A percentile compares a stretch with the other conserved stretches of the same genome.
Conservation (phyloP, 2,888 invertebrate genomes). For the Liodrosophila aerea region DNA sequence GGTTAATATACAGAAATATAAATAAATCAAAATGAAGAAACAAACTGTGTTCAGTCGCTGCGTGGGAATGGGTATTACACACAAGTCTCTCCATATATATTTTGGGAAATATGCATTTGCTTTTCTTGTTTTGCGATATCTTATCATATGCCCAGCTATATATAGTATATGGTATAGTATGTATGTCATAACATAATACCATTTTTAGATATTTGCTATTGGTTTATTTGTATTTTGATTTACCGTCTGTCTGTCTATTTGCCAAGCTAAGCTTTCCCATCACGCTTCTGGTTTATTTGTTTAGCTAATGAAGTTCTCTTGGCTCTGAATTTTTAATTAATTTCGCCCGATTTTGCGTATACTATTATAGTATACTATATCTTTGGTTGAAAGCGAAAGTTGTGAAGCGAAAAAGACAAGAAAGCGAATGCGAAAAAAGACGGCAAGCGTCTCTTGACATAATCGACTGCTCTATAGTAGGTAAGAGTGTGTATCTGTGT, state of each 20-base stretch:
- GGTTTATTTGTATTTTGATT: neutral
- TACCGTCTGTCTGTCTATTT: too few relatives aligned
- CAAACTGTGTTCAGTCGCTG: too few relatives aligned
- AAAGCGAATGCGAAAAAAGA: neutral
- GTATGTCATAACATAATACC: too few relatives aligned
- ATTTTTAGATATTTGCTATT: constrained; percentile 4
- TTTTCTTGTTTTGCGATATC: too few relatives aligned
- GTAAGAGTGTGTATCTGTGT: neutral
- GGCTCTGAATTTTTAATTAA: constrained; percentile 43
- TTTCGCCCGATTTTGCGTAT: neutral
- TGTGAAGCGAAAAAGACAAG: neutral
- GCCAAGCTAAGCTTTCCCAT: constrained; percentile 16
- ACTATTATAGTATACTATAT: constrained; percentile 4
- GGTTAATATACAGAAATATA: neutral
- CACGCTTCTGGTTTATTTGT: constrained; percentile 37
- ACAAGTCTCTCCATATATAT: too few relatives aligned
- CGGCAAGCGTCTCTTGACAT: constrained; percentile 8
- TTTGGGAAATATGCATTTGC: too few relatives aligned
- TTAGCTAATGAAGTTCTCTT: constrained; percentile 35
- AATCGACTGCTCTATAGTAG: constrained; percentile 12
- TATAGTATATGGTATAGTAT: too few relatives aligned
- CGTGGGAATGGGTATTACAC: too few relatives aligned
- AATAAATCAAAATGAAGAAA: constrained; percentile 1
- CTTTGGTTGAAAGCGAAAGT: constrained; percentile 46
- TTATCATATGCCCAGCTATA: too few relatives aligned